phyloP scores from a whole-genome alignment of 2,797 vertebrate species.

The Halcyon smyrnensis region DNA sequence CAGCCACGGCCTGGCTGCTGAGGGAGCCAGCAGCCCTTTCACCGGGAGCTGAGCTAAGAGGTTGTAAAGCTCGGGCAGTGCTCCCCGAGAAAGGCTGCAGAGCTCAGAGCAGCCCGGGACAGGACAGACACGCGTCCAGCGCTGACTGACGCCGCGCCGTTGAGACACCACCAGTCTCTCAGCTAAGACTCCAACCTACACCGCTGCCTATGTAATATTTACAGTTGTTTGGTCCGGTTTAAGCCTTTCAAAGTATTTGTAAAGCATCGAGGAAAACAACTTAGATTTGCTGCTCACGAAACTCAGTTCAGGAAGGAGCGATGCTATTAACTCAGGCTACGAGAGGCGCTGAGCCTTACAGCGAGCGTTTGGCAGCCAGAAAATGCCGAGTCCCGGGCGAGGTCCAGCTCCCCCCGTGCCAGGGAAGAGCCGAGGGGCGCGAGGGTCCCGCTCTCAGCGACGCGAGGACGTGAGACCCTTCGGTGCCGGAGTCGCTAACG shows the following conservation, averaged over 20 bases:
- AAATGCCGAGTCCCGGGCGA: background rate
- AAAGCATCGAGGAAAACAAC: background rate
- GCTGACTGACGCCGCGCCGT: fast-evolving
- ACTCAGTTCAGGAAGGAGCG: fast-evolving
- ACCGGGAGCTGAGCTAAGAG: background rate
- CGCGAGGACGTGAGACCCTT: background rate
- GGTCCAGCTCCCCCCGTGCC: background rate
- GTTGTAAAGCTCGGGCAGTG: background rate
- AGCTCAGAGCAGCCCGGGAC: background rate
- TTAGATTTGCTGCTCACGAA: no score
- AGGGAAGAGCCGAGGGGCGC: fast-evolving
- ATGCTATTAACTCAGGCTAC: fast-evolving
- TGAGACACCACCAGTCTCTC: fast-evolving
- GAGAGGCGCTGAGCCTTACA: background rate
- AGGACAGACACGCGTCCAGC: fast-evolving
- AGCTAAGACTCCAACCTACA: background rate
- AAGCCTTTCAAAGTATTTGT: background rate
- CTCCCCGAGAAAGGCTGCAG: background rate
- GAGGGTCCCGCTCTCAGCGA: fast-evolving
- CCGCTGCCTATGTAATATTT: fast-evolving
- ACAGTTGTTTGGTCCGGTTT: fast-evolving
- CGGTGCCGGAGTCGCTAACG: background rate
- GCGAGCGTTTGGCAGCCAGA: fast-evolving
- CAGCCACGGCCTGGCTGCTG: fast-evolving
- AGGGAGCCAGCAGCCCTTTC: background rate